Conservation (phyloP, 23 tunicate genomes). For the Trididemnum clinides region DNA sequence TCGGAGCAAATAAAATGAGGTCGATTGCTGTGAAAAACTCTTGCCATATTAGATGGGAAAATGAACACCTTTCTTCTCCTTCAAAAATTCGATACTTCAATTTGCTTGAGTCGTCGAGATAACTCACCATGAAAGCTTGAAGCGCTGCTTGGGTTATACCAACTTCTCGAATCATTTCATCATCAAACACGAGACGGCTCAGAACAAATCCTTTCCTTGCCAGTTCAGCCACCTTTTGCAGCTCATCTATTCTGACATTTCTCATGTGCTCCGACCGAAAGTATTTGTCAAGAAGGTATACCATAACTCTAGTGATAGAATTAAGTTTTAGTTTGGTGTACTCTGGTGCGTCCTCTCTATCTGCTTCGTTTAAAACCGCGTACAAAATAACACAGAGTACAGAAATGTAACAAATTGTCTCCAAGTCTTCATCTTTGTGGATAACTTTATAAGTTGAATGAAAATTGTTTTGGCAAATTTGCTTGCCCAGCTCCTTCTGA, state of each 20-base stretch:
- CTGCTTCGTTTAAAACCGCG: slow-evolving; percentile 26
- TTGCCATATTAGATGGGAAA: slow-evolving; percentile 55
- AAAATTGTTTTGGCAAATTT: slow-evolving; percentile 32
- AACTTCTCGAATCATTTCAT: background rate
- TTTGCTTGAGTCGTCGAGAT: slow-evolving; percentile 21
- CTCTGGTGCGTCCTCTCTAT: background rate
- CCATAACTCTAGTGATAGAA: slow-evolving; percentile 44
- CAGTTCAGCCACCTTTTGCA: slow-evolving; percentile 23
- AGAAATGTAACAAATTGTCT: slow-evolving; percentile 47
- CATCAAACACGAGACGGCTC: slow-evolving; percentile 17
- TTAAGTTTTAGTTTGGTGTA: background rate
- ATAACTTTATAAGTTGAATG: slow-evolving; percentile 16
- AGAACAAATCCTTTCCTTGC: slow-evolving; percentile 35
- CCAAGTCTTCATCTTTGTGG: slow-evolving; percentile 45
- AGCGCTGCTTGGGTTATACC: slow-evolving; percentile 22
- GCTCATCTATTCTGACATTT: background rate
- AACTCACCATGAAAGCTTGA: slow-evolving; percentile 51
- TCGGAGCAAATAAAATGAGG: slow-evolving; percentile 38
- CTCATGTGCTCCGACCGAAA: slow-evolving; percentile 56
- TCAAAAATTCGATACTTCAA: slow-evolving; percentile 36
- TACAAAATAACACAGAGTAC: slow-evolving; percentile 53
- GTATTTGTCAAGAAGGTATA: slow-evolving; percentile 38
- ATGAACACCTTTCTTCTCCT: slow-evolving; percentile 40
- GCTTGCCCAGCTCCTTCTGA: slow-evolving; percentile 50
- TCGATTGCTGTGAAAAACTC: slow-evolving; percentile 60